A percentile compares a stretch with the other conserved stretches of the same genome.
phyloP scores from a whole-genome alignment of 2,797 vertebrate genomes.

The Cuculus canorus region DNA sequence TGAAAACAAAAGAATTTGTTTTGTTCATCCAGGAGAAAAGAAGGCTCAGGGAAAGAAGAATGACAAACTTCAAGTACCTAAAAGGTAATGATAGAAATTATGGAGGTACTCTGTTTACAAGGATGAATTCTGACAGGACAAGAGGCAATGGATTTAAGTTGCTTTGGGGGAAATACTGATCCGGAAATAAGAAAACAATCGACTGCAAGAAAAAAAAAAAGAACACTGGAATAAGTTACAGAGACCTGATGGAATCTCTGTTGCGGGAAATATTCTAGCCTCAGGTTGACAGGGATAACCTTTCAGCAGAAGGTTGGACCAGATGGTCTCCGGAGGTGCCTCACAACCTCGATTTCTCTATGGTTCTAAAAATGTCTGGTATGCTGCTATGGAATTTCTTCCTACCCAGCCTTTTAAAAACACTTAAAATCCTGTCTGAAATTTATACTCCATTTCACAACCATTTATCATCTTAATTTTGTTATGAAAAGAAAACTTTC shows the following conservation, averaged over 20 bases:
- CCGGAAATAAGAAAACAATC: not conserved
- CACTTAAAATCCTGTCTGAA: not conserved
- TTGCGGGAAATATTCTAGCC: not conserved
- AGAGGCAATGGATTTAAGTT: not conserved
- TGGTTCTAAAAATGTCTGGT: not conserved
- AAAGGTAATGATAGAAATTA: not conserved
- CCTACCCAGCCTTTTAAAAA: not conserved
- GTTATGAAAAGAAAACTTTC: not conserved
- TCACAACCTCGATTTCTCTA: not conserved
- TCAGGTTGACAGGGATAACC: slow-evolving; percentile 26
- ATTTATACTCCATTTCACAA: not conserved
- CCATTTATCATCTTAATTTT: not conserved
- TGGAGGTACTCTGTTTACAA: not conserved
- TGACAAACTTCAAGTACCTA: not conserved
- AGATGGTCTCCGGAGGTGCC: slow-evolving; percentile 33
- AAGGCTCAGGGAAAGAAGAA: not conserved
- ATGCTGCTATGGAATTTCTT: not conserved
- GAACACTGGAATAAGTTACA: not conserved
- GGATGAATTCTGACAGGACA: not conserved
- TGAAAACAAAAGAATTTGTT: not conserved
- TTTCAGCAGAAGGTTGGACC: slow-evolving; percentile 50
- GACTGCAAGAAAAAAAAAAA: not conserved
- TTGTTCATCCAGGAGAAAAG: not conserved
- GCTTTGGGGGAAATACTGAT: not conserved
- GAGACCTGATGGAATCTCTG: not conserved